Conservation (phyloP, 2,797 vertebrate genomes). For the Falco peregrinus region DNA sequence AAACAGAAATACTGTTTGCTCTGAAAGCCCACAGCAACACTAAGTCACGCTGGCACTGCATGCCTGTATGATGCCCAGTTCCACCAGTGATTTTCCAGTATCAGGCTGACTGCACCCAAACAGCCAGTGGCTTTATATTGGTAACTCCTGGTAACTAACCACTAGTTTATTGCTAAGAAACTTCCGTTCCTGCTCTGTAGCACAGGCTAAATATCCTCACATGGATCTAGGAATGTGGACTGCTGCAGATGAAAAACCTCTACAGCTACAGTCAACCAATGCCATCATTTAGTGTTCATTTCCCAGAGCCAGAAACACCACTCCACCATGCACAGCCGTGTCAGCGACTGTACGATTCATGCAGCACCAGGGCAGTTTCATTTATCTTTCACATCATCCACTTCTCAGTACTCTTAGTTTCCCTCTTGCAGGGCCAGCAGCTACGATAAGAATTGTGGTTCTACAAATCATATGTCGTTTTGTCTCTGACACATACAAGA, state of each 20-base stretch:
- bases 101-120: neutral
- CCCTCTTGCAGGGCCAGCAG: neutral
- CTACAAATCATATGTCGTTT: neutral
- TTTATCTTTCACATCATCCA: neutral
- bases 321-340: neutral
- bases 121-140: neutral
- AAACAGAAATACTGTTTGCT: neutral
- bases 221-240: neutral
- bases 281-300: no score
- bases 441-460: neutral
- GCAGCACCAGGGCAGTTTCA: neutral
- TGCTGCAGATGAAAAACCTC: neutral
- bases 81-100: neutral
- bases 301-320: neutral
- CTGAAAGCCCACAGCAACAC: neutral
- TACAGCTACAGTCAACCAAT: neutral
- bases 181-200: neutral
- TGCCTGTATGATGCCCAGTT: neutral
- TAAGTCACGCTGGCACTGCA: neutral
- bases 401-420: neutral
- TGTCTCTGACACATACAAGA: neutral
- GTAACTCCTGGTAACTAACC: neutral
- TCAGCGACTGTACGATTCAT: neutral
- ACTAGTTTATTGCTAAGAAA: neutral
- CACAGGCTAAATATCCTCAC: neutral